Evolutionary conservation across 1,140 invertebrate genomes (phyloP).

Genomic region (Zaprionus camerounensis): DNA sequence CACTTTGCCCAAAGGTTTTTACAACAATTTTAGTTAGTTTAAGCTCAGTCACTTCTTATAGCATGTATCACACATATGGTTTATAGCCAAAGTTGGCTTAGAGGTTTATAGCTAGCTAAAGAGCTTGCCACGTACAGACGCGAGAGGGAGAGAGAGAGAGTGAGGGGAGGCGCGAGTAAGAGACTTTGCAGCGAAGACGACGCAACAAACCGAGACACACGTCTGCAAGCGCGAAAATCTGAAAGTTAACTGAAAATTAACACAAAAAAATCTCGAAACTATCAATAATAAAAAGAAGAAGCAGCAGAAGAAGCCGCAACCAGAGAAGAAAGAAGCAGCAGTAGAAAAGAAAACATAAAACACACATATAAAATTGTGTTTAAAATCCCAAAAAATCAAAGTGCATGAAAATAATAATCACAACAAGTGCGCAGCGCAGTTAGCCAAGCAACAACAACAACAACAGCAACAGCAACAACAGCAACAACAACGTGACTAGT

Average conservation of each 20-base stretch:
- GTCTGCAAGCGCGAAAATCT: slow-evolving; percentile 83
- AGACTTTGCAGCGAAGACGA: slow-evolving; percentile 8
- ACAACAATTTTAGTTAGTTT: slow-evolving; percentile 18
- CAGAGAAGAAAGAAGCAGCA: slow-evolving; percentile 26
- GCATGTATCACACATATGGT: slow-evolving; percentile 24
- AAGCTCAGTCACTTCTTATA: slow-evolving; percentile 25
- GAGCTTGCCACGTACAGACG: slow-evolving; percentile 63
- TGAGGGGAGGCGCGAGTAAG: not conserved
- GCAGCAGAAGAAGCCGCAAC: slow-evolving; percentile 13
- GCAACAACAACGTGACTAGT: slow-evolving; percentile 46
- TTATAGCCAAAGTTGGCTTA: slow-evolving; percentile 18
- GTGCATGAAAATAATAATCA: slow-evolving; percentile 84
- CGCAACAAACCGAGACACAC: slow-evolving; percentile 60
- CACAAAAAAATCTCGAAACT: slow-evolving; percentile 73
- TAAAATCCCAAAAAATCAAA: slow-evolving; percentile 84
- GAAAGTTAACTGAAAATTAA: slow-evolving; percentile 84
- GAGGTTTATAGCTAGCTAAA: slow-evolving; percentile 15
- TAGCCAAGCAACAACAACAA: slow-evolving; percentile 56
- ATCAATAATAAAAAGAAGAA: slow-evolving; percentile 68
- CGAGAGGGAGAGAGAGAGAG: not conserved
- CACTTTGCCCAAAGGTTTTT: slow-evolving; percentile 12
- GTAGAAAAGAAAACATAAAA: slow-evolving; percentile 70
- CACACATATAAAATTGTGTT: slow-evolving; percentile 52
- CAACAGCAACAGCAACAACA: slow-evolving; percentile 38
- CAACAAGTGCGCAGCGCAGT: slow-evolving; percentile 60